phyloP scores from a whole-genome alignment of 2,113 vertebrate species.

The Merops nubicus region DNA sequence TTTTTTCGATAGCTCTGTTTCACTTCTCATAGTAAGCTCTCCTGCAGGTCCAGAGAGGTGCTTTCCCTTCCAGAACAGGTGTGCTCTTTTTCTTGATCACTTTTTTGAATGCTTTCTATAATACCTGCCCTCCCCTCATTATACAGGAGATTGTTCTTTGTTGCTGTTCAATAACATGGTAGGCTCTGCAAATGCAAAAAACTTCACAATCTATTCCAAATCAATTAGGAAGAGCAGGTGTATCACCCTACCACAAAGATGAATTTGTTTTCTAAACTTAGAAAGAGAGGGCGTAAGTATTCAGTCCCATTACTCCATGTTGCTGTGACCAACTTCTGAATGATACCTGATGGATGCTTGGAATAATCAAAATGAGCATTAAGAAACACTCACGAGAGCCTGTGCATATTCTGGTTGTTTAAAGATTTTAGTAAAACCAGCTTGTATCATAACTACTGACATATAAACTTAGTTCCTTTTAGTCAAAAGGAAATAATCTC shows the following conservation, averaged over 20 bases:
- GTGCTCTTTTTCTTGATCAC: constrained; percentile 22
- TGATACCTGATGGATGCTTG: neutral
- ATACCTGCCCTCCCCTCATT: constrained; percentile 53
- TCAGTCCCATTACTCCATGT: neutral
- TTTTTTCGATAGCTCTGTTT: constrained; percentile 1
- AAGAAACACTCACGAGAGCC: neutral
- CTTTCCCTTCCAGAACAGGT: neutral
- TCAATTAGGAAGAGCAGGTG: constrained; percentile 16
- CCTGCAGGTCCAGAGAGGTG: constrained; percentile 9
- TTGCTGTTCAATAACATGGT: constrained; percentile 46
- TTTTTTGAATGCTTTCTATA: constrained; percentile 28
- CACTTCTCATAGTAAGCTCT: neutral
- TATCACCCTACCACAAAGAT: constrained; percentile 23
- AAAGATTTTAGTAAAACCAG: neutral
- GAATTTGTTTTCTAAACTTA: neutral
- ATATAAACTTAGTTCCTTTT: neutral
- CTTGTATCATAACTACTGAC: neutral
- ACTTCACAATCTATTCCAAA: constrained; percentile 53
- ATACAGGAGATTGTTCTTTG: constrained; percentile 26
- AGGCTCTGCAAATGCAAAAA: constrained; percentile 64
- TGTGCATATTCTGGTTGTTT: neutral
- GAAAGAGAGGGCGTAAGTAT: neutral
- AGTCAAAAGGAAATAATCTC: neutral
- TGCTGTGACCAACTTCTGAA: constrained; percentile 6
- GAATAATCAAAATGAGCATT: neutral